Evolutionary conservation across 2,797 vertebrate genomes (phyloP).

Genomic region (Paguma larvata): DNA sequence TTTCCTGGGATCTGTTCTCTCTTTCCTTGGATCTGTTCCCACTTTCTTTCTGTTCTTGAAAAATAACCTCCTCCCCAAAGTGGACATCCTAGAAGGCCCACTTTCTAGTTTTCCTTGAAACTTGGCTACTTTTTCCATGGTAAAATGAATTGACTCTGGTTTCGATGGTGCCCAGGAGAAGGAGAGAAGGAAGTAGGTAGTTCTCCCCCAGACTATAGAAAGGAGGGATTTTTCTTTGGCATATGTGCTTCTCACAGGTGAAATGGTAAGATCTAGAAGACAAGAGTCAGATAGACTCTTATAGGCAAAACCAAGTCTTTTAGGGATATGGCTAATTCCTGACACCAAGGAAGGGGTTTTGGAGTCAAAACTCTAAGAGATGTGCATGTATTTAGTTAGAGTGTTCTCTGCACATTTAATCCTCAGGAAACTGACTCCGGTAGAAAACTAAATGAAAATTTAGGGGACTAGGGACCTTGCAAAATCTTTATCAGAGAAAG

Average conservation of each 20-base stretch:
- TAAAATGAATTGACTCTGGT: background rate
- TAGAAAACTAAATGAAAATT: constrained; percentile 20
- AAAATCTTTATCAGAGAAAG: constrained; percentile 32
- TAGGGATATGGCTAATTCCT: background rate
- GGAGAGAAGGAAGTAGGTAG: background rate
- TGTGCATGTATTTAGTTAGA: background rate
- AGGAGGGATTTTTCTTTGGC: background rate
- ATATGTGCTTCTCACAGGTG: background rate
- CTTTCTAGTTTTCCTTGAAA: background rate
- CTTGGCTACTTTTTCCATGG: background rate
- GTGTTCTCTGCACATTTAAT: background rate
- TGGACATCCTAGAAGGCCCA: background rate
- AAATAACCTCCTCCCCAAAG: background rate
- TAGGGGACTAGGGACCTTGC: background rate
- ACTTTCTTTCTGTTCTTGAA: background rate
- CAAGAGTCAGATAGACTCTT: background rate
- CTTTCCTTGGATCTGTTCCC: no score
- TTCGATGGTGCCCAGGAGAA: background rate
- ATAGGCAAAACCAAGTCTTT: background rate
- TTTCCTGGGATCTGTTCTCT: background rate
- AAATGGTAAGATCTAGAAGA: background rate
- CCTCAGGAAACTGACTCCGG: background rate
- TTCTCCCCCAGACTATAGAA: background rate
- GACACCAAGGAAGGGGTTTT: background rate
- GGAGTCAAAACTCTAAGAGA: background rate